Base-by-base conservation (phyloP, 2,113 vertebrate species). In the Macrotus californicus region DNA sequence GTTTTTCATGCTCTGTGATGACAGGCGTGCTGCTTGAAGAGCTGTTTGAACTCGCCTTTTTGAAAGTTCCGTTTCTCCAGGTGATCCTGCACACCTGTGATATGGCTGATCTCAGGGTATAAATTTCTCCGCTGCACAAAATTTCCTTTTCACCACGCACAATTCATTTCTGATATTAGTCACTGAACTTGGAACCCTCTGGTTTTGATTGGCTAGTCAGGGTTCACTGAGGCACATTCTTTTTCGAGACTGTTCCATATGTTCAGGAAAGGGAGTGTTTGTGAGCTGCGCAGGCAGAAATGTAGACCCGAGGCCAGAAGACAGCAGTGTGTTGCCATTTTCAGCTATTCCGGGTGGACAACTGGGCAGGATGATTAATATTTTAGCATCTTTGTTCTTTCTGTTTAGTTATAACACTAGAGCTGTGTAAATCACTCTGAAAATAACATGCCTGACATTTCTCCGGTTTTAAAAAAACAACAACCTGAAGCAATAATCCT, bases 361-460 rank as follows among this genome's bases (percentile, higher is more conserved):
- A 13, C 95, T 26, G 83, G 77, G 94, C 66, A 13, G 93, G 96
- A 96, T 98, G 98, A 98, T 98, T 98, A 97, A 98, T 98, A 96
- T 94, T 97, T 98, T 93, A 98, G 97, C 97, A 98, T 98, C 98
- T 98, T 98, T 98, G 98, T 98, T 98, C 97, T 98, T 93, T 97
- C 96, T 98, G 96, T 98, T 98, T 97, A 92, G 94, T 95, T 97
- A 95, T 97, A 64, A 98, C 97, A 93, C 98, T 72, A 93, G 95
- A 94, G 94, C 96, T 91, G 97, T 98, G 97, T 98, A 98, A 98
- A 98, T 98, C 98, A 98, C 92, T 97, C 85, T 3, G 87, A 50
- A 70, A 81, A 97, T 69, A 98, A 95, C 95, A 94, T 31, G 91
- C 96, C 89, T 91, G 97, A 93, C 96, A 73, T 95, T 93, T 98